These are phyloP conservation scores for Halichoeres trimaculatus DNA, from an alignment of 2,113 vertebrate genomes.

Conservation along the genomic window DNA sequence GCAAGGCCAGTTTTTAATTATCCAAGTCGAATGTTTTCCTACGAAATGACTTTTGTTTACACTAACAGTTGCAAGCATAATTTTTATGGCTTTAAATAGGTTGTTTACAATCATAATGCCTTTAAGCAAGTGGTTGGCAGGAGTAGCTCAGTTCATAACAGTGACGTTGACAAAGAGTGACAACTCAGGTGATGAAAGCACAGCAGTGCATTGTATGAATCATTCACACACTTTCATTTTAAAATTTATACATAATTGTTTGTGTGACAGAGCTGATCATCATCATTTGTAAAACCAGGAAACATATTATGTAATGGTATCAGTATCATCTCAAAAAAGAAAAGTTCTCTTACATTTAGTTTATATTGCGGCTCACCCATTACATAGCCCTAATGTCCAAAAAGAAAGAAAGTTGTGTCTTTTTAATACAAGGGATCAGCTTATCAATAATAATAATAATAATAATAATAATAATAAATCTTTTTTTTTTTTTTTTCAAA, in stretches of 20 bases:
- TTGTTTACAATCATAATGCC: neutral
- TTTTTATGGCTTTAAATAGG: neutral
- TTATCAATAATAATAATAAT: too few relatives aligned
- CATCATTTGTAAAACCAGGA: neutral
- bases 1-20: constrained; percentile 9
- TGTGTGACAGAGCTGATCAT: neutral
- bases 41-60: constrained; percentile 13
- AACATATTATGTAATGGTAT: neutral
- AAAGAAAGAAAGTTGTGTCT: too few relatives aligned
- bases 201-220: too few relatives aligned
- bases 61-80: neutral
- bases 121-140: neutral
- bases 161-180: neutral
- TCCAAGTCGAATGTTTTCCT: constrained; percentile 4
- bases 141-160: neutral
- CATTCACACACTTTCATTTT: neutral
- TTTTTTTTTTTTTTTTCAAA: too few relatives aligned
- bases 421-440: too few relatives aligned
- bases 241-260: neutral
- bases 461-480: too few relatives aligned
- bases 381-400: too few relatives aligned
- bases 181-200: neutral
- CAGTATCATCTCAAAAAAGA: neutral
- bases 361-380: too few relatives aligned
- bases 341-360: too few relatives aligned